These are phyloP conservation scores for Salticus scenicus DNA, from an alignment of 2,888 invertebrate genomes.

Conservation along the genomic window DNA sequence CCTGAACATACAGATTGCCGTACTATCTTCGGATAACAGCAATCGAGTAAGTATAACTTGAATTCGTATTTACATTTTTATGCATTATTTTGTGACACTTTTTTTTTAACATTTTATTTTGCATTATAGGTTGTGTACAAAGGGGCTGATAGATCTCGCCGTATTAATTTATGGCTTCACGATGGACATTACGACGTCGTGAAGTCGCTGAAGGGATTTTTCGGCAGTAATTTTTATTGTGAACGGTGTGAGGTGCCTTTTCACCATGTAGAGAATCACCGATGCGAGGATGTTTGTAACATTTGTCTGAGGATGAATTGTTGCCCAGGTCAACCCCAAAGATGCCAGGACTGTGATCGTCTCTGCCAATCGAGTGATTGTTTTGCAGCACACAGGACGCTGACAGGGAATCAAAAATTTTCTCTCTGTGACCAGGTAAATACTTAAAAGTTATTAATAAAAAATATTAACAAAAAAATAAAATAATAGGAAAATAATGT, in stretches of 20 bases:
- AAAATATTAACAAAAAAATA: too few species aligned
- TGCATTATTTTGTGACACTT: background rate
- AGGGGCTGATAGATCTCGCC: background rate
- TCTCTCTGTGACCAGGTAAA: too few species aligned
- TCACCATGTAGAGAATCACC: too few species aligned
- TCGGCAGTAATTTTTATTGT: background rate
- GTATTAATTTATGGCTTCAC: conserved; percentile 4
- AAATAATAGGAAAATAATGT: too few species aligned
- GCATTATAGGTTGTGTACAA: conserved; percentile 3
- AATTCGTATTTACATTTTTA: background rate
- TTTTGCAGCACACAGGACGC: background rate
- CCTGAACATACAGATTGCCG: background rate
- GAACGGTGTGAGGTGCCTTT: background rate
- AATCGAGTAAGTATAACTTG: background rate
- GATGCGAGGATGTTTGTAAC: too few species aligned
- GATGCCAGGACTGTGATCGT: too few species aligned
- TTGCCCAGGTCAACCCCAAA: too few species aligned
- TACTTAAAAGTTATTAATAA: too few species aligned
- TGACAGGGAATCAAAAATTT: too few species aligned
- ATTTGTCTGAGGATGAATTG: too few species aligned
- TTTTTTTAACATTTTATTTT: background rate
- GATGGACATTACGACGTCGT: background rate
- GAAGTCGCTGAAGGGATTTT: background rate
- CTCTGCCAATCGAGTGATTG: background rate
- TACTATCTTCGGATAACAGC: background rate